Evolutionary conservation across 2,888 invertebrate genomes (phyloP).

Genomic region (Lycophotia porphyrea): DNA sequence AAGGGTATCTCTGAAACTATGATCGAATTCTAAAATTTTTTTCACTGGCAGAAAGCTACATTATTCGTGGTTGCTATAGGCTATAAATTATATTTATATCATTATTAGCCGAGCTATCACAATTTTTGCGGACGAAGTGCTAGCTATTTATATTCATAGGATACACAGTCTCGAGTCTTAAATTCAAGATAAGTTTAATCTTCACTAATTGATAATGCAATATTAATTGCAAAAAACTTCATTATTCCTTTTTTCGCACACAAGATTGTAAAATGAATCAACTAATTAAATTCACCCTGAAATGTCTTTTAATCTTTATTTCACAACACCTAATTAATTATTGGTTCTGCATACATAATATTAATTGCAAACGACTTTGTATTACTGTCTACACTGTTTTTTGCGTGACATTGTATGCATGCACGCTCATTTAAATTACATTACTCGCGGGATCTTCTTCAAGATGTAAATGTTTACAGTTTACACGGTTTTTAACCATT

Average conservation of each 20-base stretch:
- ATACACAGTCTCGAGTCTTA: slow-evolving; percentile 2
- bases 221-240: slow-evolving; percentile 14
- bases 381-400: slow-evolving; percentile 15
- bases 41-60: too few relatives aligned
- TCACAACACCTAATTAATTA: slow-evolving; percentile 9
- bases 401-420: slow-evolving; percentile 34
- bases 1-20: too few relatives aligned
- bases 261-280: neutral
- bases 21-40: too few relatives aligned
- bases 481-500: slow-evolving; percentile 48
- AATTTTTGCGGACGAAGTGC: too few relatives aligned
- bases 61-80: too few relatives aligned
- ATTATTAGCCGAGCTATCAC: too few relatives aligned
- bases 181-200: slow-evolving; percentile 15
- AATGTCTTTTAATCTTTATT: slow-evolving; percentile 18
- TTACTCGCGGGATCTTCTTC: neutral
- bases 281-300: neutral
- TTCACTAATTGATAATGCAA: slow-evolving; percentile 9
- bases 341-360: slow-evolving; percentile 7
- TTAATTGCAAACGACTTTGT: slow-evolving; percentile 27
- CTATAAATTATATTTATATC: too few relatives aligned
- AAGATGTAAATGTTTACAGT: slow-evolving; percentile 23
- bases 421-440: slow-evolving; percentile 17
- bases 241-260: neutral
- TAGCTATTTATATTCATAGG: neutral